These are phyloP conservation scores for Gavia stellata DNA, from an alignment of 2,113 vertebrate genomes.

Conservation along the genomic window DNA sequence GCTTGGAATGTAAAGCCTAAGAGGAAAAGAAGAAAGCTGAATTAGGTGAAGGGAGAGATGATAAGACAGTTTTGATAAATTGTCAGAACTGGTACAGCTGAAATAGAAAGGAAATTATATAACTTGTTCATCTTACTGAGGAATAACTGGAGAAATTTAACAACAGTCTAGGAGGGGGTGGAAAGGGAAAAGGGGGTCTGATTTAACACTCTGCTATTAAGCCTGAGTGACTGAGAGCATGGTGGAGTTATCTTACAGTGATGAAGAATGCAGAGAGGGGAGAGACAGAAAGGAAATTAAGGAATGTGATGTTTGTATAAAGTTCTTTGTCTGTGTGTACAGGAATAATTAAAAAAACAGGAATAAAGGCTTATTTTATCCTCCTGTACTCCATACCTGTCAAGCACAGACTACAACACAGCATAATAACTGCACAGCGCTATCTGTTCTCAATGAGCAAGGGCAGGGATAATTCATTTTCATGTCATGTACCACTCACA, in stretches of 20 bases:
- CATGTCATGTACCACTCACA: slow-evolving; percentile 33
- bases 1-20: neutral
- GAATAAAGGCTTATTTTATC: neutral
- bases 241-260: neutral
- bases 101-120: neutral
- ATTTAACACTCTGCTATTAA: neutral
- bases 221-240: neutral
- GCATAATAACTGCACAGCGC: neutral
- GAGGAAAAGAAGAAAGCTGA: neutral
- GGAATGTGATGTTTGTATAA: neutral
- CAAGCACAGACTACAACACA: neutral
- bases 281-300: neutral
- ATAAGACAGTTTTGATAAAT: neutral
- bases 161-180: neutral
- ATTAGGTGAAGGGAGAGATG: neutral
- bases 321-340: neutral
- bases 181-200: neutral
- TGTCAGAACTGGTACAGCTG: neutral
- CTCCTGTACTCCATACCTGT: neutral
- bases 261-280: neutral
- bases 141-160: neutral
- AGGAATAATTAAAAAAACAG: neutral
- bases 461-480: slow-evolving; percentile 30
- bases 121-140: neutral
- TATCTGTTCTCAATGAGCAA: neutral